Base-by-base conservation (phyloP, 2,888 invertebrate genomes). In the Mesorhabditis belari region DNA sequence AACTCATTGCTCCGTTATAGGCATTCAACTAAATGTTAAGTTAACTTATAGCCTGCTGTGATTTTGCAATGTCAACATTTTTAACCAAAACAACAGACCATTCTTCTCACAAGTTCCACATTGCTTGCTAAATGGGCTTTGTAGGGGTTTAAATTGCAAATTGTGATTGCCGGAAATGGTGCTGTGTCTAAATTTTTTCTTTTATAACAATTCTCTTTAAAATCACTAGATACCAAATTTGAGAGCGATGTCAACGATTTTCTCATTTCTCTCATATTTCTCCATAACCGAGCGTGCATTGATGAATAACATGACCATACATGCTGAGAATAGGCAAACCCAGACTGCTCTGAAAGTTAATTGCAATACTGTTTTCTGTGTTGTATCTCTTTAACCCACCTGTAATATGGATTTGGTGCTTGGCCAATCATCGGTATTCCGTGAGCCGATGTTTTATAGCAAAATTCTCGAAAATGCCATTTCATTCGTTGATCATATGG, bases 141-240 rank as follows among this genome's bases (percentile, higher is more conserved):
- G 66, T 79, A 79, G 3, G 79, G 79, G 62, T 79, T 79, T 58
- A 79, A 61, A 58, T 79, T 79, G 57, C 79, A 79, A 4, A 79
- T 28, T 3, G 78, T 78, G n/a, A 78, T 75, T 2, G 78, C 76
- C 6, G 78, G 78, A 58, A 78, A 78, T 1, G 77, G 76, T 17
- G 77, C 77, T 29, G 70, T 71, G 24, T 73, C 72, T 72, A 49
- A 58, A 68, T 55, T 50, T n/a, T 19, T 19, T 24, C 24, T 19
- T 19, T 24, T 27, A n/a, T 17, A 28, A 23, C 29, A n/a, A 21
- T 54, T 23, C n/a, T 2, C 28, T 35, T n/a, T 28, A 27, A 54
- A 23, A n/a, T 57, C 53, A 5, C 26, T 12, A 2, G 23, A 50
- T 29, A 74, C 75, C 78, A 61, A 78, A 78, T 60, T 78, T 78